Evolutionary conservation across 2,797 vertebrate species (phyloP).

Genomic region (Cuculus canorus): DNA sequence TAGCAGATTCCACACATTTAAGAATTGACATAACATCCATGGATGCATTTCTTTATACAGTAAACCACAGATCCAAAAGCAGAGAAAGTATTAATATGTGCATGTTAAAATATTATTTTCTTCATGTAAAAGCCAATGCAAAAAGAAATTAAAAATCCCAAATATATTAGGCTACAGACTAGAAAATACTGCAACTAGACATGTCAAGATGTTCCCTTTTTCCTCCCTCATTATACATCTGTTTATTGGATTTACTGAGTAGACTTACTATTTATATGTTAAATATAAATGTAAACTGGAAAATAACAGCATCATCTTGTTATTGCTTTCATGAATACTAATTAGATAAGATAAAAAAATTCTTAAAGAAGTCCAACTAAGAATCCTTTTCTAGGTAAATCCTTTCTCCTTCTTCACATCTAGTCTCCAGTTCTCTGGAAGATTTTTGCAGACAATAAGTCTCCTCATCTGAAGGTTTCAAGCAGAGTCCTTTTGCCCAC

Average conservation of each 20-base stretch:
- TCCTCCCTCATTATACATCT: not conserved
- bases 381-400: not conserved
- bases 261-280: not conserved
- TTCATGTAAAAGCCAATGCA: not conserved
- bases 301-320: not conserved
- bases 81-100: not conserved
- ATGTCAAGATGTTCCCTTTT: not conserved
- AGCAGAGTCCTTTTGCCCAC: not conserved
- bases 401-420: not conserved
- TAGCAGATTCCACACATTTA: not conserved
- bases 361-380: not conserved
- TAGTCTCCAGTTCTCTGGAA: not conserved
- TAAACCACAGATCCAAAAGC: not conserved
- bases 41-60: not conserved
- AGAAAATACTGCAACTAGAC: not conserved
- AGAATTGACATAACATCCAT: not conserved
- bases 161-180: not conserved
- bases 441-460: not conserved
- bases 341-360: not conserved
- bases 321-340: not conserved
- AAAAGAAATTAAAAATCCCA: not conserved
- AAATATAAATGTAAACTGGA: not conserved
- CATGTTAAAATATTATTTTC: not conserved
- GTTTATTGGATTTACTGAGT: not conserved
- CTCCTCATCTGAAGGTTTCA: not conserved